Base-by-base conservation (phyloP, 2,797 vertebrate species). In the Balearica regulorum region DNA sequence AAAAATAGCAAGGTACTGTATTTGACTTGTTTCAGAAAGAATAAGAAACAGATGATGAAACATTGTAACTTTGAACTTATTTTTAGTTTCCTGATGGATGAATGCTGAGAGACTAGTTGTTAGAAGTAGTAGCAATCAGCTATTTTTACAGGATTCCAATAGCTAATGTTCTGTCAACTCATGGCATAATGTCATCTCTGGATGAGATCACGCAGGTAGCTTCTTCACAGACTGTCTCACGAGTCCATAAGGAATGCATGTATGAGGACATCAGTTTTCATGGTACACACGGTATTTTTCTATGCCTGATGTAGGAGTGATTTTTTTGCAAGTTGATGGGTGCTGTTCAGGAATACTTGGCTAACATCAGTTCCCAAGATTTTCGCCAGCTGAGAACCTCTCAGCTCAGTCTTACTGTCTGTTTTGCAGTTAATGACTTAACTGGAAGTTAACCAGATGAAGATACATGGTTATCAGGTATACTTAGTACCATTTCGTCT, bases 1-100 rank as follows among this genome's bases (percentile, higher is more conserved):
- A 95, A 72, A 95, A 96, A 95, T 93, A 96, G 88, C 84, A 83
- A 95, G 75, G 71, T 94, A 85, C 78, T 94, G 53, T 89, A 31
- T 95, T 96, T 94, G 81, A 93, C 83, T 96, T 87, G n/a, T 85
- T 95, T 92, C 75, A 61, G 57, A 70, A 89, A 95, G 83, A 90
- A 76, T 92, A 88, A 95, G 81, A 92, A 93, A 80, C 71, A 87
- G 66, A 65, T 90, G 62, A 96, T 93, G 70, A 87, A 95, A 81
- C 49, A 13, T 43, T 66, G 17, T 93, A 88, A 86, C 83, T 95
- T 91, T 60, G 83, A 93, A 79, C 37, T 95, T 94, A 95, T 93
- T 95, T 96, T 93, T 93, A 91, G 89, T 75, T 91, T 89, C 65
- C 57, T 83, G 57, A 79, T 93, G 44, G 86, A 58, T 79, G 65